Percentiles rank a stretch among this genome's conserved stretches.
These are phyloP conservation scores for Acanthopagrus latus DNA, from an alignment of 2,797 vertebrate species.

Conservation along the genomic window DNA sequence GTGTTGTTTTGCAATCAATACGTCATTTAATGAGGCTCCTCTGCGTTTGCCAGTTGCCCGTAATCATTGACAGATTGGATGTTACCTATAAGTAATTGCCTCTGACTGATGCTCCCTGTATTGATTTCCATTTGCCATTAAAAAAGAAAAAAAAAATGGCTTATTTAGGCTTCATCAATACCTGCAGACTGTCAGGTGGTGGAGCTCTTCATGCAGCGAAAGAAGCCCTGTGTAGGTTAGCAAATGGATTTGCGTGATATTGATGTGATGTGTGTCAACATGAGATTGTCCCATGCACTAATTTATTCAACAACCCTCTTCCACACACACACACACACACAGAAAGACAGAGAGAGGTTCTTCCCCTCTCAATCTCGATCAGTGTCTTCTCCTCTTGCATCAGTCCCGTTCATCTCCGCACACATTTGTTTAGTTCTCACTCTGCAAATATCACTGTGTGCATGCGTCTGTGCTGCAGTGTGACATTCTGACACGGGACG, in stretches of 20 bases:
- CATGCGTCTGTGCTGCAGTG: neutral
- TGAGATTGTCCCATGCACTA: neutral
- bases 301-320: slow-evolving; percentile 12
- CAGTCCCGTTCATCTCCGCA: neutral
- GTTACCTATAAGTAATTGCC: slow-evolving; percentile 9
- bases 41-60: neutral
- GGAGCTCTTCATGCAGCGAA: neutral
- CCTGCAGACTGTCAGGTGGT: neutral
- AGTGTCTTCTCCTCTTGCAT: neutral
- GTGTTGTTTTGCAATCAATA: slow-evolving; percentile 7
- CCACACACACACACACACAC: slow-evolving; percentile 11
- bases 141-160: neutral
- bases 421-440: neutral
- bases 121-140: slow-evolving; percentile 18
- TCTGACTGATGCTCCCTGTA: slow-evolving; percentile 18
- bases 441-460: neutral
- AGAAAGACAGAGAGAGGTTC: neutral
- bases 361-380: neutral
- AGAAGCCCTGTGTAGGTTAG: neutral
- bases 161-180: slow-evolving; percentile 18
- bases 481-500: neutral
- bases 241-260: slow-evolving; percentile 10
- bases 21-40: slow-evolving; percentile 6
- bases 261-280: slow-evolving; percentile 15
- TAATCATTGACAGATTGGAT: slow-evolving; percentile 8